phyloP scores from a whole-genome alignment of 2,888 invertebrate species.

The Acrobasis suavella region DNA sequence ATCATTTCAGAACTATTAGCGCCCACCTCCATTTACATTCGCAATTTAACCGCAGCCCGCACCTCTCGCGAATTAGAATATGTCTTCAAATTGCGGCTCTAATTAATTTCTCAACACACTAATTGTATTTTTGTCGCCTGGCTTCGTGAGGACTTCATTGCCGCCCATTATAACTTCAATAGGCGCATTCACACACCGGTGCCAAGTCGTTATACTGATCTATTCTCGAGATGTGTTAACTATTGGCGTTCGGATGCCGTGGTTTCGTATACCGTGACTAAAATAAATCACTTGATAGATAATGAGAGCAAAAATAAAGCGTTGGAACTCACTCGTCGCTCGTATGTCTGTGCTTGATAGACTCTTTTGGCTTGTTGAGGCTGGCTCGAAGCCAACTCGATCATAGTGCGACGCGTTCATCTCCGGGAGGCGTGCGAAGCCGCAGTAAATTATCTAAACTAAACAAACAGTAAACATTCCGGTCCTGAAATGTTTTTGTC shows the following conservation, averaged over 20 bases:
- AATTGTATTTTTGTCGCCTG: conserved; percentile 56
- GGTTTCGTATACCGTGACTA: conserved; percentile 57
- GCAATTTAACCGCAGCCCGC: conserved; percentile 48
- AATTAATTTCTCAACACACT: conserved; percentile 63
- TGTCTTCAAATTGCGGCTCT: conserved; percentile 53
- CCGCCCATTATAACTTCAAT: conserved; percentile 60
- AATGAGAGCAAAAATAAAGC: conserved; percentile 80
- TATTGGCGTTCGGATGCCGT: conserved; percentile 57
- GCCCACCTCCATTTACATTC: conserved; percentile 56
- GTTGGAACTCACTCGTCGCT: conserved; percentile 70
- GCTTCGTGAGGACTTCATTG: conserved; percentile 68
- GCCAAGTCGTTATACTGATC: conserved; percentile 72
- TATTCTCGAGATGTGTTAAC: conserved; percentile 67
- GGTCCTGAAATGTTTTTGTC: conserved; percentile 36
- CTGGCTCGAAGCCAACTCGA: conserved; percentile 70
- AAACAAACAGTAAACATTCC: conserved; percentile 47
- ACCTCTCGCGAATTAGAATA: conserved; percentile 49
- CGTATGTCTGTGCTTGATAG: conserved; percentile 65
- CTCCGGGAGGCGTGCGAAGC: conserved; percentile 38
- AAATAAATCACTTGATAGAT: conserved; percentile 79
- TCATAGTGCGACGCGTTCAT: conserved; percentile 54
- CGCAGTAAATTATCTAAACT: conserved; percentile 36
- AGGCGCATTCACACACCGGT: conserved; percentile 53
- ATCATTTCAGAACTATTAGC: conserved; percentile 50
- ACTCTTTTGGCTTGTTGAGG: conserved; percentile 53